Evolutionary conservation across 2,113 vertebrate genomes (phyloP).

Genomic region (Macquaria ambigua): DNA sequence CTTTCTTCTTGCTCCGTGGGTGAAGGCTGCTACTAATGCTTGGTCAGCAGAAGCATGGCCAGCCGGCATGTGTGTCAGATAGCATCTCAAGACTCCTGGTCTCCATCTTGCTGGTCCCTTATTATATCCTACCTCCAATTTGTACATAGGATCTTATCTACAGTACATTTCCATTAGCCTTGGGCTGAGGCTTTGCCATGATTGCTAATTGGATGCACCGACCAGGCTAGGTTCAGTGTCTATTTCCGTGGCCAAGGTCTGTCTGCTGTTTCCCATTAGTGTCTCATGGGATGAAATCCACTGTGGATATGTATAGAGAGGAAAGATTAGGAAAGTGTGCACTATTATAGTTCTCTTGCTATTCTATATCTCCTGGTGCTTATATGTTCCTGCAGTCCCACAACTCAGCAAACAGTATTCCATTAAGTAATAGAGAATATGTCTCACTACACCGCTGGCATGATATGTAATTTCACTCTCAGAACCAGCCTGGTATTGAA

Average conservation of each 20-base stretch:
- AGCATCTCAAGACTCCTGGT: slow-evolving; percentile 69
- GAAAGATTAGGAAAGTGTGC: slow-evolving; percentile 31
- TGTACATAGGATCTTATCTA: slow-evolving; percentile 75
- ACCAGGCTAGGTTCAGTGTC: slow-evolving; percentile 33
- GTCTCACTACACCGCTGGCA: slow-evolving; percentile 1
- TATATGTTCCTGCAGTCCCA: slow-evolving; percentile 10
- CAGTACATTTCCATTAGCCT: slow-evolving; percentile 72
- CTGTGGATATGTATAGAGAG: slow-evolving; percentile 14
- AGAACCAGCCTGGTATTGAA: slow-evolving; percentile 35
- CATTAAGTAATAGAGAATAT: slow-evolving; percentile 39
- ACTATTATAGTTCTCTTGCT: slow-evolving; percentile 13
- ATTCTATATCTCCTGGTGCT: slow-evolving; percentile 6
- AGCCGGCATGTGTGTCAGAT: slow-evolving; percentile 62
- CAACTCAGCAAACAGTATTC: slow-evolving; percentile 23
- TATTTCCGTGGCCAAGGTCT: slow-evolving; percentile 38
- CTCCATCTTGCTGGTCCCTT: slow-evolving; percentile 66
- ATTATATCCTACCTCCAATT: slow-evolving; percentile 72
- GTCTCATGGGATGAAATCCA: slow-evolving; percentile 42
- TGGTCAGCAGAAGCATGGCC: slow-evolving; percentile 69
- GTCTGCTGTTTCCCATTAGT: slow-evolving; percentile 53
- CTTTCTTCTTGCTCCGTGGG: slow-evolving; percentile 41
- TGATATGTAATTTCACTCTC: slow-evolving; percentile 55
- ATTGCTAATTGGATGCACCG: slow-evolving; percentile 72
- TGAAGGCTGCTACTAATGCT: slow-evolving; percentile 55
- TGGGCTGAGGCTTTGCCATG: slow-evolving; percentile 52